Evolutionary conservation across 2,888 invertebrate genomes (phyloP).

Genomic region (Ormyrus rosae): DNA sequence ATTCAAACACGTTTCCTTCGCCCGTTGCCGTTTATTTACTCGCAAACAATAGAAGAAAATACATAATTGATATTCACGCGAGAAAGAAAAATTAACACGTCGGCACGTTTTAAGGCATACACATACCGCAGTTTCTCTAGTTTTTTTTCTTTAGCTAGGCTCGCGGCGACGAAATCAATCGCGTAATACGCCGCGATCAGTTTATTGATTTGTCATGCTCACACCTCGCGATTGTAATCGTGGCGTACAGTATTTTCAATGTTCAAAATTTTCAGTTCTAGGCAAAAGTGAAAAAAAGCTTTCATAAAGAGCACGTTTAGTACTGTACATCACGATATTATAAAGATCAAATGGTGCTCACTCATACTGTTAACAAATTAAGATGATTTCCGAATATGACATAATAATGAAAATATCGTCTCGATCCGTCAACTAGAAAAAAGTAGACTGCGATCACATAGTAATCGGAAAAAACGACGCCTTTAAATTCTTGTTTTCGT

Average conservation of each 20-base stretch:
- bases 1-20: constrained; percentile 5
- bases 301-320: background rate
- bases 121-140: constrained; percentile 33
- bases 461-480: constrained; percentile 12
- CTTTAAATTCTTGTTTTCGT: background rate
- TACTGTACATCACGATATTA: constrained; percentile 28
- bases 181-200: constrained; percentile 16
- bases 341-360: constrained; percentile 23
- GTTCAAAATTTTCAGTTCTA: background rate
- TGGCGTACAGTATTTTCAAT: constrained; percentile 32
- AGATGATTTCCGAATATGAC: constrained; percentile 26
- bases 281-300: background rate
- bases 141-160: constrained; percentile 11
- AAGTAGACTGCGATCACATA: constrained; percentile 31
- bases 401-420: constrained; percentile 20
- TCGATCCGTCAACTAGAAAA: constrained; percentile 34
- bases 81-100: constrained; percentile 12
- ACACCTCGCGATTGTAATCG: constrained; percentile 22
- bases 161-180: constrained; percentile 35
- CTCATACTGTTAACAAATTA: constrained; percentile 48
- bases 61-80: constrained; percentile 21
- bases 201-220: constrained; percentile 34
- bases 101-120: constrained; percentile 43
- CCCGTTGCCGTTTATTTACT: constrained; percentile 7
- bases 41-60: constrained; percentile 36